phyloP scores from a whole-genome alignment of 2,113 vertebrate species.

The Triplophysa tibetana region DNA sequence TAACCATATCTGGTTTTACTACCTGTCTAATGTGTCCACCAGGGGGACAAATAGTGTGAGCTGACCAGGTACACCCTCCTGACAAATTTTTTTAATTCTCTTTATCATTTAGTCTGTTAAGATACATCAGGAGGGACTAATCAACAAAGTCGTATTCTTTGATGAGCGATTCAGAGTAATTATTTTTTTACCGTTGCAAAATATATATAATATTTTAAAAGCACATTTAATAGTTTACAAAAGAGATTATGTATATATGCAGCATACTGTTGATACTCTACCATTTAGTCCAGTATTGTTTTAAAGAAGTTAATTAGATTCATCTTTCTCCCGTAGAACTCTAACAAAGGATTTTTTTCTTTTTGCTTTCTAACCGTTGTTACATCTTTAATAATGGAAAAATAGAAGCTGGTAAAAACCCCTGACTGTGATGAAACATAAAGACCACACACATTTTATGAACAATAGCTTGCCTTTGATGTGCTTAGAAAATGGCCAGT shows the following conservation, averaged over 20 bases:
- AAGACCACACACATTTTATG: conserved; percentile 67
- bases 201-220: neutral
- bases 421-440: conserved; percentile 57
- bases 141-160: neutral
- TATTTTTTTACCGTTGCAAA: neutral
- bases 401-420: conserved; percentile 49
- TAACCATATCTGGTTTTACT: neutral
- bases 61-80: neutral
- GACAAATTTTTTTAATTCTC: too few relatives aligned
- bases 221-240: conserved; percentile 1
- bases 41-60: conserved; percentile 11
- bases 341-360: conserved; percentile 10
- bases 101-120: too few relatives aligned
- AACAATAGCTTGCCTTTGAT: conserved; percentile 54
- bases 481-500: conserved; percentile 56
- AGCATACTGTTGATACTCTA: neutral
- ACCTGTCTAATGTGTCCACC: neutral
- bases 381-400: conserved; percentile 61
- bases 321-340: conserved; percentile 10
- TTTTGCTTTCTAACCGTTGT: conserved; percentile 36
- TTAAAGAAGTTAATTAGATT: neutral
- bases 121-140: too few relatives aligned
- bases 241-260: neutral
- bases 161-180: neutral
- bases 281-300: neutral